These are phyloP conservation scores for Scelioninae gen. 1 DNA, from an alignment of 2,888 invertebrate genomes.

Conservation along the genomic window DNA sequence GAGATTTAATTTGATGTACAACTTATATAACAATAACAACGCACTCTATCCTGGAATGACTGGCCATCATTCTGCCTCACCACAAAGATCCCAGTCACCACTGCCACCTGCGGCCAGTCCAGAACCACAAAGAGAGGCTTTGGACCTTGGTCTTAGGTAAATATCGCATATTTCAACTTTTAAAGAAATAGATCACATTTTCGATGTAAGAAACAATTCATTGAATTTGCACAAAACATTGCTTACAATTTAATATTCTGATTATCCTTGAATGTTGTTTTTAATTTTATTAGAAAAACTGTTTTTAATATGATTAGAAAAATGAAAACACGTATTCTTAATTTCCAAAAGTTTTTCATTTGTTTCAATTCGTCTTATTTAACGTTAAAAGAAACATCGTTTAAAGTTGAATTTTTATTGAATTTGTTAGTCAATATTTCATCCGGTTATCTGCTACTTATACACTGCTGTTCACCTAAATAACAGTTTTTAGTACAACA, in stretches of 20 bases:
- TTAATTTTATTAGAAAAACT: no score
- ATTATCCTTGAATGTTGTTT: no score
- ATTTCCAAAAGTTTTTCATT: no score
- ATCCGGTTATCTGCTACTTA: conserved; percentile 4
- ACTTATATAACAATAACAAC: conserved; percentile 92
- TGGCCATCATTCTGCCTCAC: conserved; percentile 81
- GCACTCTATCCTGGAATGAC: conserved; percentile 77
- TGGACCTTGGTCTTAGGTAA: conserved; percentile 88
- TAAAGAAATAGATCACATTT: background rate
- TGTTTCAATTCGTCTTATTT: conserved; percentile 7
- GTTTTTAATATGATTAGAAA: no score
- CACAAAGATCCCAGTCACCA: conserved; percentile 85
- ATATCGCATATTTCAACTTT: background rate
- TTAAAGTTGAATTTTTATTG: conserved; percentile 25
- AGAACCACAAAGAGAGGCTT: conserved; percentile 90
- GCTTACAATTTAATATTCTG: no score
- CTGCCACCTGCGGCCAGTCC: conserved; percentile 83
- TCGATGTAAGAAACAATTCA: no score
- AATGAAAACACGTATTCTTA: no score
- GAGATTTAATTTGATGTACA: conserved; percentile 90
- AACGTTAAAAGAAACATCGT: background rate
- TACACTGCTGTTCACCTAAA: conserved; percentile 6
- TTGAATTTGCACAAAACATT: no score
- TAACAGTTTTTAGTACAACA: conserved; percentile 23
- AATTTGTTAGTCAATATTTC: conserved; percentile 1